A percentile compares a stretch with the other conserved stretches of the same genome.
Conservation (phyloP, 2,888 invertebrate genomes). For the Autographa gamma region DNA sequence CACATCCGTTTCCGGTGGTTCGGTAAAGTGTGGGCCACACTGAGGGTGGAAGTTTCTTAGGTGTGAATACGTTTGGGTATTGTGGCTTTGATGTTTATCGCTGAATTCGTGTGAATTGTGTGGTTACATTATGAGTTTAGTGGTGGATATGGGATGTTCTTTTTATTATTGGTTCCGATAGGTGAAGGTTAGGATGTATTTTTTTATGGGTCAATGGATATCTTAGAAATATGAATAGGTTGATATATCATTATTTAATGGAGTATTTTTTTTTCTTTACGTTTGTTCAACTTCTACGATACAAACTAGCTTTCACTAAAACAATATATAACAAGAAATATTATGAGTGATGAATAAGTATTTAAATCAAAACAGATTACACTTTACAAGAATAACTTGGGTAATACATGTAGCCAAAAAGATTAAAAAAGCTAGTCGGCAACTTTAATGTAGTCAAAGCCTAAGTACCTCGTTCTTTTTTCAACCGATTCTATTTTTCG, state of each 20-base stretch:
- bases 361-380: too few species aligned
- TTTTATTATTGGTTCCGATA: background rate
- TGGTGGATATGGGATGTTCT: background rate
- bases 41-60: slow-evolving; percentile 22
- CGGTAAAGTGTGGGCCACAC: slow-evolving; percentile 46
- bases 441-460: slow-evolving; percentile 22
- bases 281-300: too few species aligned
- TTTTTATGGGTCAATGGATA: too few species aligned
- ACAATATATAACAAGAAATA: too few species aligned
- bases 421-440: background rate
- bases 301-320: too few species aligned
- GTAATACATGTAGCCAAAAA: background rate
- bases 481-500: slow-evolving; percentile 56
- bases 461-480: slow-evolving; percentile 29
- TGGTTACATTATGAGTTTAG: background rate
- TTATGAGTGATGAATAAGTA: too few species aligned
- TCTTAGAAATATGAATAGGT: too few species aligned
- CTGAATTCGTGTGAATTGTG: slow-evolving; percentile 7
- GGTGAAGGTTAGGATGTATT: too few species aligned
- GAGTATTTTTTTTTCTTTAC: too few species aligned
- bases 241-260: too few species aligned
- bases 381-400: too few species aligned
- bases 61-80: slow-evolving; percentile 19
- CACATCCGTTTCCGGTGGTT: slow-evolving; percentile 69
- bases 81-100: slow-evolving; percentile 33